Conservation (phyloP, 2,888 invertebrate genomes). For the Xanthorhoe spadicearia region DNA sequence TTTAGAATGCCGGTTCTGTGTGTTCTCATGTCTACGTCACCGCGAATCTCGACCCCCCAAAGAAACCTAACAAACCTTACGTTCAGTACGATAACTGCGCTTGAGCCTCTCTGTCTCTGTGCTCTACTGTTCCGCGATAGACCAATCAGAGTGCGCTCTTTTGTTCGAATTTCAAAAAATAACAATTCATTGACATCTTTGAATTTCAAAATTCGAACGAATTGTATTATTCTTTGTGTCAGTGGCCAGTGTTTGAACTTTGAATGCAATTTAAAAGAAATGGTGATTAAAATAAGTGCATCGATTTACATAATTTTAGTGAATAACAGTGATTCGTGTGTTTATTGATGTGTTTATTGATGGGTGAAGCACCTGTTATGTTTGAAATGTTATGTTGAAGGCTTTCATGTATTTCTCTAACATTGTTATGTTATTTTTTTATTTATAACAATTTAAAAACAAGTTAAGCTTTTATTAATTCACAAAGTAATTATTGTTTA, state of each 20-base stretch:
- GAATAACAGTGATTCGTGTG: constrained; percentile 5
- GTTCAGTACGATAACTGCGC: constrained; percentile 78
- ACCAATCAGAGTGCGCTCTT: constrained; percentile 49
- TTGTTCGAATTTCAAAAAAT: constrained; percentile 39
- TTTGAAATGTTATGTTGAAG: constrained; percentile 19
- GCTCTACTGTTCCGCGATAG: constrained; percentile 63
- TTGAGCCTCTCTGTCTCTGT: constrained; percentile 73
- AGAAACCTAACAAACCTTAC: constrained; percentile 66
- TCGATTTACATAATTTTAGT: constrained; percentile 6
- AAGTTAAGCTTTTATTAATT: too few relatives aligned
- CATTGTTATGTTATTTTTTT: not conserved
- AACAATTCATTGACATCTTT: not conserved
- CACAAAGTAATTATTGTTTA: too few relatives aligned
- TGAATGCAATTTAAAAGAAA: constrained; percentile 1
- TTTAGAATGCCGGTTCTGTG: constrained; percentile 63
- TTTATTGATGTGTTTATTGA: constrained; percentile 3
- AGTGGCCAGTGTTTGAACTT: not conserved
- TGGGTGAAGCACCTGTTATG: constrained; percentile 33
- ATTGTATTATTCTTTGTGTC: too few relatives aligned
- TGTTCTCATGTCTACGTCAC: constrained; percentile 69
- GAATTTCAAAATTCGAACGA: not conserved
- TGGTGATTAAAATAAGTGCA: constrained; percentile 1
- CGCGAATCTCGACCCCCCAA: constrained; percentile 77
- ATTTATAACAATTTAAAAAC: too few relatives aligned
- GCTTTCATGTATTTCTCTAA: constrained; percentile 8